phyloP scores from a whole-genome alignment of 2,797 vertebrate species.

The Clarias pachynema region DNA sequence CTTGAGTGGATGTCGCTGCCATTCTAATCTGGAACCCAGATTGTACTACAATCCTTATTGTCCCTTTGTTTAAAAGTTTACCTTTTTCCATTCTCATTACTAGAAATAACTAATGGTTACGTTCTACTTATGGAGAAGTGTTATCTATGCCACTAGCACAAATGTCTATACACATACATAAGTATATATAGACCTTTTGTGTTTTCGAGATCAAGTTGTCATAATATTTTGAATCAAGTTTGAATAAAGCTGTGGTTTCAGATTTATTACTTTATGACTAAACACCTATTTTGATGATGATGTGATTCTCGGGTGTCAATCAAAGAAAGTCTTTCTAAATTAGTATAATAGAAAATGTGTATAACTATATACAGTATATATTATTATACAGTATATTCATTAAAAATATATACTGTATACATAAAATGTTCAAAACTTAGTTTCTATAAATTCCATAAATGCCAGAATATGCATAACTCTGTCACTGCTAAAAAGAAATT shows the following conservation, averaged over 20 bases:
- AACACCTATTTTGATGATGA: background rate
- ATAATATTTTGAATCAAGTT: background rate
- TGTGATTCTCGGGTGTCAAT: background rate
- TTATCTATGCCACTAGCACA: background rate
- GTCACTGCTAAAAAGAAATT: background rate
- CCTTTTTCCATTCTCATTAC: background rate
- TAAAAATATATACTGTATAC: background rate
- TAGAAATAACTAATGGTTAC: background rate
- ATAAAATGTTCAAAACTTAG: background rate
- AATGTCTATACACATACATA: background rate
- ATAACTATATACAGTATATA: background rate
- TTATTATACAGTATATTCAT: too few relatives aligned
- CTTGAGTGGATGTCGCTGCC: background rate
- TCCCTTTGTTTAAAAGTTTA: background rate
- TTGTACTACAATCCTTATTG: background rate
- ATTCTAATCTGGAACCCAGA: background rate
- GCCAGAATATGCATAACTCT: background rate
- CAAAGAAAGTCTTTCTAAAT: background rate
- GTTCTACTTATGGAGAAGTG: too few relatives aligned
- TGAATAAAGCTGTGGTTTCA: background rate
- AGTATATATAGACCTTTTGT: too few relatives aligned
- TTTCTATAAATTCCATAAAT: background rate
- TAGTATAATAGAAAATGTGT: background rate
- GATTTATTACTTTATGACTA: background rate
- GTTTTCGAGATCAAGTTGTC: background rate